Evolutionary conservation across 2,888 invertebrate genomes (phyloP).

Genomic region (Melanophora roralis): DNA sequence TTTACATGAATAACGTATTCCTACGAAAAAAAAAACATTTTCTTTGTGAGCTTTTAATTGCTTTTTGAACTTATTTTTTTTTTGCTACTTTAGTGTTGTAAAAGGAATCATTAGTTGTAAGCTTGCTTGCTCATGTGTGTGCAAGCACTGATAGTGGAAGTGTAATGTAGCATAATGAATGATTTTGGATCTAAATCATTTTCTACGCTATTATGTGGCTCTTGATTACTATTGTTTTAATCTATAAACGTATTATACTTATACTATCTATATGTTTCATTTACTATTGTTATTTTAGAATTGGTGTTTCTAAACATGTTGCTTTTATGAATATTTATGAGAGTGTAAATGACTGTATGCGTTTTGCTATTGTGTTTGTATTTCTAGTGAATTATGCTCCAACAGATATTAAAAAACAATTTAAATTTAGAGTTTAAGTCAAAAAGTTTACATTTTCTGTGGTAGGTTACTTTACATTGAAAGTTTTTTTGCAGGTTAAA

Average conservation of each 20-base stretch:
- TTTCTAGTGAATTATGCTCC: constrained; percentile 45
- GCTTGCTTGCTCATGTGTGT: background rate
- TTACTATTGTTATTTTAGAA: constrained; percentile 28
- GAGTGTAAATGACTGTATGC: background rate
- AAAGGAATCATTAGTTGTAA: too few relatives aligned
- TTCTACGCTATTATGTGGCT: too few relatives aligned
- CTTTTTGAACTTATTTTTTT: background rate
- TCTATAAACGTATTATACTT: background rate
- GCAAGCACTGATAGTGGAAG: background rate
- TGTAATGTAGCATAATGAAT: constrained; percentile 19
- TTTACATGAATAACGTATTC: background rate
- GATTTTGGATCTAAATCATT: constrained; percentile 8
- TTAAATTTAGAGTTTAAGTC: constrained; percentile 50
- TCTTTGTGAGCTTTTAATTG: background rate
- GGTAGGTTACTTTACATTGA: constrained; percentile 8
- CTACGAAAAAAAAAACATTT: background rate
- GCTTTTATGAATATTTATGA: background rate
- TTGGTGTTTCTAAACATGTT: constrained; percentile 35
- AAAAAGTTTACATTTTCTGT: constrained; percentile 45
- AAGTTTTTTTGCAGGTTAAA: too few relatives aligned
- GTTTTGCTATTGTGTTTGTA: constrained; percentile 43
- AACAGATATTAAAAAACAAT: constrained; percentile 12
- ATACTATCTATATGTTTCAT: background rate
- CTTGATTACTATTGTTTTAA: background rate
- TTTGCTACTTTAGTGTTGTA: too few relatives aligned